phyloP scores from a whole-genome alignment of 1,140 invertebrate species.

The Chymomyza costata region DNA sequence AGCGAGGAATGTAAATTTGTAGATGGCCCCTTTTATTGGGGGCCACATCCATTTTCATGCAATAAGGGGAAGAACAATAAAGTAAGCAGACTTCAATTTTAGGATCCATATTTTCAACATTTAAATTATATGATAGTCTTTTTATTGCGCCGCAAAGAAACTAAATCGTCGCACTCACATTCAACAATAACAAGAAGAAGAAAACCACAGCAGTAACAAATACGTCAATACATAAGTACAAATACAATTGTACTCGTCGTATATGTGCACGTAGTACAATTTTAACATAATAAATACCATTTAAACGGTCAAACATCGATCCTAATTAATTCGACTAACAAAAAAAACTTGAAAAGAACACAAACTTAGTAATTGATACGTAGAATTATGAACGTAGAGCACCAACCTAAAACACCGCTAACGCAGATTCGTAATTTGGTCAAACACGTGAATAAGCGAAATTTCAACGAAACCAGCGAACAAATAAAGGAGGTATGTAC shows the following conservation, averaged over 20 bases:
- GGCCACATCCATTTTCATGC: slow-evolving; percentile 51
- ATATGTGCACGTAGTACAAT: too few species aligned
- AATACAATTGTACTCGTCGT: too few species aligned
- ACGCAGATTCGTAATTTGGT: slow-evolving; percentile 98
- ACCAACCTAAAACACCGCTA: slow-evolving; percentile 96
- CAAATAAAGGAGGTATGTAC: slow-evolving; percentile 76
- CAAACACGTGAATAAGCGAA: slow-evolving; percentile 96
- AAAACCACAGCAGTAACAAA: too few species aligned
- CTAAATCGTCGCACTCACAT: too few species aligned
- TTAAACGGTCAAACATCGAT: too few species aligned
- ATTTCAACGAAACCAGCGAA: slow-evolving; percentile 86
- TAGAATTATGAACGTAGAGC: slow-evolving; percentile 96
- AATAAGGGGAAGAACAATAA: slow-evolving; percentile 23
- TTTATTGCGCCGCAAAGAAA: slow-evolving; percentile 11
- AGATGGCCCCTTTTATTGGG: slow-evolving; percentile 52
- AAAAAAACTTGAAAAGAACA: slow-evolving; percentile 26
- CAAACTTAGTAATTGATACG: slow-evolving; percentile 70
- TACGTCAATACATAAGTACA: slow-evolving; percentile 18
- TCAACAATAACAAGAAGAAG: too few species aligned
- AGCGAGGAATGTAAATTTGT: slow-evolving; percentile 52
- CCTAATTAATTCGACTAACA: too few species aligned
- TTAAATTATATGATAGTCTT: too few species aligned
- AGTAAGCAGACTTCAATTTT: too few species aligned
- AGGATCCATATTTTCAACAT: too few species aligned
- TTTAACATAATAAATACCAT: too few species aligned